These are phyloP conservation scores for Montipora efflorescens DNA, from an alignment of 64 coral and sea anemone genomes.

Conservation along the genomic window DNA sequence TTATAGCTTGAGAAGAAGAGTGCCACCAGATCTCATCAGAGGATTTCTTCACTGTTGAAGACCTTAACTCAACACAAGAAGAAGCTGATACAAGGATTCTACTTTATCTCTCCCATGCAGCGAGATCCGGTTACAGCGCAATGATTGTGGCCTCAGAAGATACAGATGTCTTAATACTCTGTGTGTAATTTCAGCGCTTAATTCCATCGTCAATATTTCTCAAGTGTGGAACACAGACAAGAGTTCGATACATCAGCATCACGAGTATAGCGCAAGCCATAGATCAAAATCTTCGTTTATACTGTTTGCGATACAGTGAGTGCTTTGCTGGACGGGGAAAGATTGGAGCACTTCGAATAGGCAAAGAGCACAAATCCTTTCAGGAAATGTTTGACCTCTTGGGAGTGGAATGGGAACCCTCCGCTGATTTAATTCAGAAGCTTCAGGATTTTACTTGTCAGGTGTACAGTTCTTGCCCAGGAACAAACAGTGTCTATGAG, in stretches of 20 bases:
- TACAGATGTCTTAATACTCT: slow-evolving; percentile 67
- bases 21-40: slow-evolving; percentile 29
- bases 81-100: slow-evolving; percentile 52
- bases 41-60: neutral
- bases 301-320: slow-evolving; percentile 58
- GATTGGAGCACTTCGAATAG: slow-evolving; percentile 28
- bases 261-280: neutral
- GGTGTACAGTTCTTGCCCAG: slow-evolving; percentile 12
- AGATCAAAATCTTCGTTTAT: slow-evolving; percentile 25
- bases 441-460: slow-evolving; percentile 62
- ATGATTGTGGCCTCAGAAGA: slow-evolving; percentile 55
- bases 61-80: slow-evolving; percentile 48
- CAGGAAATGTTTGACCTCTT: slow-evolving; percentile 48
- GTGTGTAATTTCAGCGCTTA: slow-evolving; percentile 54
- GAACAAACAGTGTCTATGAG: slow-evolving; percentile 31
- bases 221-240: slow-evolving; percentile 60
- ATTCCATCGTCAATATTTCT: slow-evolving; percentile 29
- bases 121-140: neutral
- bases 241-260: slow-evolving; percentile 54
- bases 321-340: slow-evolving; percentile 58
- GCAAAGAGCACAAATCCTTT: slow-evolving; percentile 40
- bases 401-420: slow-evolving; percentile 47
- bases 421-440: slow-evolving; percentile 53
- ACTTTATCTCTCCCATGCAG: slow-evolving; percentile 44
- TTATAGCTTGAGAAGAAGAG: slow-evolving; percentile 23